A percentile compares a stretch with the other conserved stretches of the same genome.
Conservation (phyloP, 1,140 invertebrate genomes). For the Tigriopus japonicus region DNA sequence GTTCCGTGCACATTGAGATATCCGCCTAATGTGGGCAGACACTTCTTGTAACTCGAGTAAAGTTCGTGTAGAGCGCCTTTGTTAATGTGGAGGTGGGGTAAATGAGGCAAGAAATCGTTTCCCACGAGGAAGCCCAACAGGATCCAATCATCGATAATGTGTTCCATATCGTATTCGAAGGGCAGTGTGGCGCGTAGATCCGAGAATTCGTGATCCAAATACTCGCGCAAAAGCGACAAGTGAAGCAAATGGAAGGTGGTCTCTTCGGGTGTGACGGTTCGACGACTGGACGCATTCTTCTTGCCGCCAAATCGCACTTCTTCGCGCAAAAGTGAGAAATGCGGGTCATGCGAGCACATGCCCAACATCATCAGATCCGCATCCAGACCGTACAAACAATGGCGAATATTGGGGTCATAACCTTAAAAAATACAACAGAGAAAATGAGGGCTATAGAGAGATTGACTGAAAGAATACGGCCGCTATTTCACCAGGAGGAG, state of each 20-base stretch:
- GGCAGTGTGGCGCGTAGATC: slow-evolving; percentile 41
- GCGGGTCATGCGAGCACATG: slow-evolving; percentile 77
- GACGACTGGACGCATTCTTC: slow-evolving; percentile 14
- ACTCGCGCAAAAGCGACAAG: slow-evolving; percentile 73
- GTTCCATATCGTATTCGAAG: slow-evolving; percentile 52
- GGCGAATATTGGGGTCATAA: slow-evolving; percentile 69
- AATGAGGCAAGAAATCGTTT: slow-evolving; percentile 90
- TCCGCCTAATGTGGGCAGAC: slow-evolving; percentile 67
- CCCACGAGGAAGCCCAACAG: slow-evolving; percentile 89
- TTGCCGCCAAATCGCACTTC: slow-evolving; percentile 35
- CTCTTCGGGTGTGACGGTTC: slow-evolving; percentile 47
- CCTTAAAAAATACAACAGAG: no score
- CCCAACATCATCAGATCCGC: slow-evolving; percentile 91
- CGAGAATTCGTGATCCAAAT: slow-evolving; percentile 77
- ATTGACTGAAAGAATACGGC: no score
- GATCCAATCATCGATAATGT: slow-evolving; percentile 23
- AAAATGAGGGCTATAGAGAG: no score
- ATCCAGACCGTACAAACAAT: slow-evolving; percentile 88
- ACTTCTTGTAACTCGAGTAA: slow-evolving; percentile 67
- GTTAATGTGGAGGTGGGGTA: slow-evolving; percentile 80
- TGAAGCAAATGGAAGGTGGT: slow-evolving; percentile 84
- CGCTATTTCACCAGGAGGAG: no score
- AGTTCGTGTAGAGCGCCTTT: slow-evolving; percentile 67
- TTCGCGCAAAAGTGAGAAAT: slow-evolving; percentile 76
- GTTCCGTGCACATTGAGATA: slow-evolving; percentile 80